Evolutionary conservation across 2,113 vertebrate genomes (phyloP), one percentile per base, ranked within the genome.

Genomic region (Melanerpes formicivorus): DNA sequence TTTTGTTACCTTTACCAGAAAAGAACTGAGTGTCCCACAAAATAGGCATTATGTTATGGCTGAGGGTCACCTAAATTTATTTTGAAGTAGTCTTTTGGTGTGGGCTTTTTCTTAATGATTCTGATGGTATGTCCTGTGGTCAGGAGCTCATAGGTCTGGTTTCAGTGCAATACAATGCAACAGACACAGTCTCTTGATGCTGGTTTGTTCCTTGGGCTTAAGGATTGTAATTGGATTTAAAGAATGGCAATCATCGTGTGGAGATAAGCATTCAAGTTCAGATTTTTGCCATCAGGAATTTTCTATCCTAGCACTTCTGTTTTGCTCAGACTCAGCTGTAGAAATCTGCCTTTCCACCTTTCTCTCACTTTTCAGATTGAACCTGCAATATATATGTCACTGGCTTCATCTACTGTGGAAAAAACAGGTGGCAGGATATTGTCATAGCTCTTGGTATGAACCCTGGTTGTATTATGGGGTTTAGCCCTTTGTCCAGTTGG

Each of bases 71-170:
- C 19, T 73, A 2, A 66, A 27, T 71, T 80, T 1, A 44, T 40
- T 90, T 72, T 52, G 18, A 26, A 66, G 6, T 72, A 62, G 44
- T 59, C 22, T 76, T 82, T 48, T 58, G 26, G 19, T 1, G 1
- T 48, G 19, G 17, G 15, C 14, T 67, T 22, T 26, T 4, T 5
- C 0, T 37, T 80, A 50, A 17, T 0, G 0, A 50, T 56, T 76
- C 75, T 79, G 50, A 10, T 87, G 40, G 7, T 44, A 8, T 11
- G 18, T 67, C 40, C 40, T 64, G 32, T 54, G 42, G 5, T 76
- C 17, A 23, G 44, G 73, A 86, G 42, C 42, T 71, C 69, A 30
- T 26, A 48, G 46, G 37, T 19, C 30, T 37, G 29, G 6, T 79
- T 77, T 89, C 52, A 50, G 32, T 22, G 19, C 59, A 55, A 26